Evolutionary conservation across 2,888 invertebrate species (phyloP).

Genomic region (Acutogordius australiensis): DNA sequence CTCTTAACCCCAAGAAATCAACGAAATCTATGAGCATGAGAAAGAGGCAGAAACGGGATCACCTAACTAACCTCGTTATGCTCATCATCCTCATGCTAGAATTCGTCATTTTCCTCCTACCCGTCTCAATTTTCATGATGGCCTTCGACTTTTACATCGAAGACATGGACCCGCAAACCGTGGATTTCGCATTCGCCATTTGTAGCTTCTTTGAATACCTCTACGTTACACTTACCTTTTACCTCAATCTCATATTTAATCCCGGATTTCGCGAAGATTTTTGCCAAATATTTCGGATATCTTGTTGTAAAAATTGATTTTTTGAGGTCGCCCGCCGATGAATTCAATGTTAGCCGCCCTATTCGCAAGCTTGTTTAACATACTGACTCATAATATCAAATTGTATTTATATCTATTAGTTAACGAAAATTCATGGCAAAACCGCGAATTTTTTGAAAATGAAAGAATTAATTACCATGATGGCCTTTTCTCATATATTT

Average conservation of each 20-base stretch:
- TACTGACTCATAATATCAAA: no score
- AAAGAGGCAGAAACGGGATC: background rate
- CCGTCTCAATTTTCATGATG: background rate
- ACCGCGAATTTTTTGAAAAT: no score
- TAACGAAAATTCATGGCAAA: no score
- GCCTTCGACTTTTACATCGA: background rate
- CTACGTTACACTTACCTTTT: background rate
- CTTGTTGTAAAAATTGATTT: no score
- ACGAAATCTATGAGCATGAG: background rate
- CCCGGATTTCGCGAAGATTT: background rate
- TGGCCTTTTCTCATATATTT: no score
- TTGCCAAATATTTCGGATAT: background rate
- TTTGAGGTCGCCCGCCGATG: no score
- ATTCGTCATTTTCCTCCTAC: background rate
- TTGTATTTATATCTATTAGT: no score
- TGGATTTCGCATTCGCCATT: slow-evolving; percentile 1
- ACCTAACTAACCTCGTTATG: background rate
- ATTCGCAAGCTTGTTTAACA: no score
- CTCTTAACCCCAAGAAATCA: no score
- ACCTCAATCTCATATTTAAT: background rate
- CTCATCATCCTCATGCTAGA: background rate
- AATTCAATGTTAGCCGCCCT: no score
- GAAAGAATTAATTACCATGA: no score
- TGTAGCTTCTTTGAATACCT: background rate
- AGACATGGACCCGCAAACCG: background rate